Evolutionary conservation across 2,888 invertebrate genomes (phyloP).

Genomic region (Dasypolia templi): DNA sequence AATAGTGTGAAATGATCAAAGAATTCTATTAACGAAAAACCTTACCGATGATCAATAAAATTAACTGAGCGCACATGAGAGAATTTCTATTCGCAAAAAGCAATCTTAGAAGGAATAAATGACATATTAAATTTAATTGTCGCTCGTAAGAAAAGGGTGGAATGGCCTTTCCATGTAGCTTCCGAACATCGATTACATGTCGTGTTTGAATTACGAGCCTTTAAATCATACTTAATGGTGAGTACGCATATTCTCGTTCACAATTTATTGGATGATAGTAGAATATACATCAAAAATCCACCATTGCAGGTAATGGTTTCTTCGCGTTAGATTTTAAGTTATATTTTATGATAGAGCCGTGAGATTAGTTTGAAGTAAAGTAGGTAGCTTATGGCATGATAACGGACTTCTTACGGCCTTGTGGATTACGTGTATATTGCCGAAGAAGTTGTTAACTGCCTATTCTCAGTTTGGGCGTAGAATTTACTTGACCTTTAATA

Average conservation of each 20-base stretch:
- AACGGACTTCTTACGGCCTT: conserved; percentile 38
- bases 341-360: conserved; percentile 64
- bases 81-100: conserved; percentile 44
- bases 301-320: conserved; percentile 74
- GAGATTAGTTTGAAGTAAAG: conserved; percentile 59
- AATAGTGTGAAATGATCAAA: conserved; percentile 50
- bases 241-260: conserved; percentile 85
- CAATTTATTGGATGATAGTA: conserved; percentile 83
- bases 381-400: conserved; percentile 48
- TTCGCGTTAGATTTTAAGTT: conserved; percentile 67
- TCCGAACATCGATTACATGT: conserved; percentile 80
- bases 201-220: conserved; percentile 82
- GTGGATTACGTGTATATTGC: conserved; percentile 47
- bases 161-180: conserved; percentile 77
- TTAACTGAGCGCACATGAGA: conserved; percentile 46
- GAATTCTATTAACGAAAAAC: conserved; percentile 22
- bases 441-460: conserved; percentile 36
- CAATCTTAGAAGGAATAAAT: conserved; percentile 58
- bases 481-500: conserved; percentile 20
- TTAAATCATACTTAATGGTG: conserved; percentile 88
- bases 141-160: conserved; percentile 64
- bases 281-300: conserved; percentile 81
- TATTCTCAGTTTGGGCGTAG: conserved; percentile 33
- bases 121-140: conserved; percentile 63
- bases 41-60: conserved; percentile 45